phyloP scores from a whole-genome alignment of 2,888 invertebrate genomes.

The Torymus aiolomorphi region DNA sequence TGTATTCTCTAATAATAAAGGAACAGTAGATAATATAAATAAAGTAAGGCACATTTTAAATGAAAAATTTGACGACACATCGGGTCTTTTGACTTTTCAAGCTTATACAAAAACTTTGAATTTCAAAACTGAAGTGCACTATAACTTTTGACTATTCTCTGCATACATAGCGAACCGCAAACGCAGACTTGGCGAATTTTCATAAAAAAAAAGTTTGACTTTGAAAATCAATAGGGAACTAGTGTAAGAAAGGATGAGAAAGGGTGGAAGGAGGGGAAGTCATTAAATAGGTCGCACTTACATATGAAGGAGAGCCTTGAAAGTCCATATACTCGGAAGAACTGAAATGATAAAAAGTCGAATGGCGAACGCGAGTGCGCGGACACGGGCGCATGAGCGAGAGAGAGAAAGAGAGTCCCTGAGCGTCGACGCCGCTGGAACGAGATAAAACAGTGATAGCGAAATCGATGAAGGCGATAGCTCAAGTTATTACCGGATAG shows the following conservation, averaged over 20 bases:
- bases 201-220: slow-evolving; percentile 25
- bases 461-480: slow-evolving; percentile 75
- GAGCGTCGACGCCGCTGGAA: slow-evolving; percentile 73
- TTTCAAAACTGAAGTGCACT: too few species aligned
- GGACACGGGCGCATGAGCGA: background rate
- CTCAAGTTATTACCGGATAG: slow-evolving; percentile 76
- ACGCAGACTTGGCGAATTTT: background rate
- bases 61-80: too few species aligned
- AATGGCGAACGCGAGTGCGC: slow-evolving; percentile 28
- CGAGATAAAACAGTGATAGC: slow-evolving; percentile 75
- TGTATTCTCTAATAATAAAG: too few species aligned
- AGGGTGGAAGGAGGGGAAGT: slow-evolving; percentile 9
- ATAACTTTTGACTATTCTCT: too few species aligned
- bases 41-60: too few species aligned
- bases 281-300: slow-evolving; percentile 49
- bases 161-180: background rate
- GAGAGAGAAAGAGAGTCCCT: slow-evolving; percentile 62
- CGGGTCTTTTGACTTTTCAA: too few species aligned
- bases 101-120: too few species aligned
- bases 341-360: slow-evolving; percentile 55
- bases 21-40: too few species aligned
- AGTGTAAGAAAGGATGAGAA: background rate
- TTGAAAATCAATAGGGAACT: slow-evolving; percentile 22
- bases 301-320: slow-evolving; percentile 30
- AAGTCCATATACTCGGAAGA: slow-evolving; percentile 22